phyloP scores from a whole-genome alignment of 1,140 invertebrate species.

The Drosophila pseudoananassae region DNA sequence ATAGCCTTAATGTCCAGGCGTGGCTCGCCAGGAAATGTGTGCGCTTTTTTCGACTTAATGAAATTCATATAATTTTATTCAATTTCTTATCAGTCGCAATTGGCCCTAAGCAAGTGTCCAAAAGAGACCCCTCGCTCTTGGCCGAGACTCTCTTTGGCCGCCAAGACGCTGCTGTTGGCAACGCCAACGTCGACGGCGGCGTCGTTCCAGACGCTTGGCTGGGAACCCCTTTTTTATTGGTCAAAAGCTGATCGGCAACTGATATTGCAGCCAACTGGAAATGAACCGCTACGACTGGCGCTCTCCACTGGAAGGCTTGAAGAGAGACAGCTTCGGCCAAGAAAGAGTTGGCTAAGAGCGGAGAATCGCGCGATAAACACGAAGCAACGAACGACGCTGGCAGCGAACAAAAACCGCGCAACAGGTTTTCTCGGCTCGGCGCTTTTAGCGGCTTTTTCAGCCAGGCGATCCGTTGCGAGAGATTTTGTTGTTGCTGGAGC shows the following conservation, averaged over 20 bases:
- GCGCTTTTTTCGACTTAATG: constrained; percentile 48
- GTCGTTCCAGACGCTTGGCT: constrained; percentile 61
- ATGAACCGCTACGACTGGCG: constrained; percentile 68
- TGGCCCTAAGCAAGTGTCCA: constrained; percentile 58
- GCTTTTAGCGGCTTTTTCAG: constrained; percentile 74
- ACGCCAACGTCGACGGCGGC: constrained; percentile 14
- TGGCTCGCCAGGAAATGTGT: constrained; percentile 34
- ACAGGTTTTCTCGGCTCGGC: constrained; percentile 60
- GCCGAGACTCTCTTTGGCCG: constrained; percentile 37
- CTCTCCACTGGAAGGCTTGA: constrained; percentile 61
- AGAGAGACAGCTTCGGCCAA: constrained; percentile 5
- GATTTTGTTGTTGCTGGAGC: constrained; percentile 38
- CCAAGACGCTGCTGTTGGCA: constrained; percentile 1
- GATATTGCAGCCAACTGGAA: constrained; percentile 78
- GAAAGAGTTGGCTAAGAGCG: constrained; percentile 11
- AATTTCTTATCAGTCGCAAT: constrained; percentile 71
- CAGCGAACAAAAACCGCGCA: constrained; percentile 56
- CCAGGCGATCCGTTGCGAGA: constrained; percentile 55
- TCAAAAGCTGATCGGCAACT: constrained; percentile 80
- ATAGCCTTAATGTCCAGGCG: constrained; percentile 70
- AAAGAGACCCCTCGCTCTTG: constrained; percentile 37
- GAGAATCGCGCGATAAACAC: constrained; percentile 51
- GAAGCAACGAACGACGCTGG: constrained; percentile 80
- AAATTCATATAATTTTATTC: constrained; percentile 81
- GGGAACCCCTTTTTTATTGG: constrained; percentile 77